Conservation (phyloP, 2,888 invertebrate genomes). For the Meloe dianella region DNA sequence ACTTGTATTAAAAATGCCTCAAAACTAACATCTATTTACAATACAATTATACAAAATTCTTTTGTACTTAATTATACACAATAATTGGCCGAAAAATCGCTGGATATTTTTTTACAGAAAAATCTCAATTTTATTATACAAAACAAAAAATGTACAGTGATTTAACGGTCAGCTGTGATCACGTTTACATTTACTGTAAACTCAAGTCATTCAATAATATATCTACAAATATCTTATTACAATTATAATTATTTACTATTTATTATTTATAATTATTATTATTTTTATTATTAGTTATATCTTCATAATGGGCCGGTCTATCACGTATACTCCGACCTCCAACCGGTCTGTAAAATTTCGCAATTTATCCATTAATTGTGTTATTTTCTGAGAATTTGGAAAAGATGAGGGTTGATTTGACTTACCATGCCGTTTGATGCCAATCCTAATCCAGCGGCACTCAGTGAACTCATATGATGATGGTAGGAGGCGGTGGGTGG, state of each 20-base stretch:
- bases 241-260: conserved; percentile 43
- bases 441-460: conserved; percentile 64
- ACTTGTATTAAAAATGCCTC: conserved; percentile 54
- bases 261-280: conserved; percentile 29
- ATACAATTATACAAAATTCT: conserved; percentile 55
- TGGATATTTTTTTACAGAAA: conserved; percentile 41
- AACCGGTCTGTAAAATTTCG: conserved; percentile 78
- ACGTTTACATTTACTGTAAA: conserved; percentile 38
- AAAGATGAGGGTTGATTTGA: neutral
- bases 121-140: conserved; percentile 34
- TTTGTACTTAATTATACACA: conserved; percentile 58
- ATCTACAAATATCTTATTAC: conserved; percentile 48
- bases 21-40: conserved; percentile 58
- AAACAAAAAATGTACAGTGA: conserved; percentile 45
- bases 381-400: conserved; percentile 2
- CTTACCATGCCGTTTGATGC: conserved; percentile 70
- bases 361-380: conserved; percentile 40
- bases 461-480: conserved; percentile 63
- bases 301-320: conserved; percentile 54
- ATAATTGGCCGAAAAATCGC: conserved; percentile 48
- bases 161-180: conserved; percentile 47
- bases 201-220: conserved; percentile 38
- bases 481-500: conserved; percentile 60
- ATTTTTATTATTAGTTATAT: neutral
- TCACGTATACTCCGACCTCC: conserved; percentile 95